A percentile compares a stretch with the other conserved stretches of the same genome.
These are phyloP conservation scores for Proales similis DNA, from an alignment of 1,140 invertebrate species.

Conservation along the genomic window DNA sequence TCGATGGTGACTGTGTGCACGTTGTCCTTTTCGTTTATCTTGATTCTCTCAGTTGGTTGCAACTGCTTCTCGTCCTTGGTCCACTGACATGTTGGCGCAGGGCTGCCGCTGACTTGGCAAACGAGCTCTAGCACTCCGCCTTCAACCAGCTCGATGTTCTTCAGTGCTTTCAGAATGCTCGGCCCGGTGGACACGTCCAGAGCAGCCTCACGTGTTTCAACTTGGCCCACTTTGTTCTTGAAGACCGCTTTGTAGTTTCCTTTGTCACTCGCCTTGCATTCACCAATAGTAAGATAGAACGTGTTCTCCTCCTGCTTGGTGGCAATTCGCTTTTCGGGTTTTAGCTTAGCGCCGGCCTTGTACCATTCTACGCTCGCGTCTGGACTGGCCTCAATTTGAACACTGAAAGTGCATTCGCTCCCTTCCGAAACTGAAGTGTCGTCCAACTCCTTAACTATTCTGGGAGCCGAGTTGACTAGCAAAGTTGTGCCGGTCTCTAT, in stretches of 20 bases:
- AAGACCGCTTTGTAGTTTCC: slow-evolving; percentile 27
- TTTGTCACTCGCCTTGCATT: slow-evolving; percentile 3
- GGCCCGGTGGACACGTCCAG: slow-evolving; percentile 14
- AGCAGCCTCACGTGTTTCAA: background rate
- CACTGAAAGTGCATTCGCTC: slow-evolving; percentile 39
- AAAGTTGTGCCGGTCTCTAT: slow-evolving; percentile 20
- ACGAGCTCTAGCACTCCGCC: slow-evolving; percentile 36
- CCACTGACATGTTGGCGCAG: slow-evolving; percentile 82
- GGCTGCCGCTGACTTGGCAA: slow-evolving; percentile 70
- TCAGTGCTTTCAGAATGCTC: slow-evolving; percentile 24
- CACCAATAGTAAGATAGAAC: slow-evolving; percentile 17
- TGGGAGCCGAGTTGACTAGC: slow-evolving; percentile 11
- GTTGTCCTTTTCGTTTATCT: slow-evolving; percentile 41
- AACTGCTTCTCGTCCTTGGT: slow-evolving; percentile 63
- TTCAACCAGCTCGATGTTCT: slow-evolving; percentile 26
- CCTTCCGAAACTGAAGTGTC: slow-evolving; percentile 1
- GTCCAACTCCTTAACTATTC: slow-evolving; percentile 11
- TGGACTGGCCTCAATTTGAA: slow-evolving; percentile 23
- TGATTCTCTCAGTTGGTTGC: slow-evolving; percentile 42
- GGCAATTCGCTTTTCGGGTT: slow-evolving; percentile 16
- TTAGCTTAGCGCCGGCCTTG: slow-evolving; percentile 21
- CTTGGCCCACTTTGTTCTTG: slow-evolving; percentile 35
- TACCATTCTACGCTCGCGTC: slow-evolving; percentile 37
- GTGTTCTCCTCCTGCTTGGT: slow-evolving; percentile 5
- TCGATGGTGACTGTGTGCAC: slow-evolving; percentile 40